Evolutionary conservation across 2,888 invertebrate genomes (phyloP).

Genomic region (Brenthis ino): DNA sequence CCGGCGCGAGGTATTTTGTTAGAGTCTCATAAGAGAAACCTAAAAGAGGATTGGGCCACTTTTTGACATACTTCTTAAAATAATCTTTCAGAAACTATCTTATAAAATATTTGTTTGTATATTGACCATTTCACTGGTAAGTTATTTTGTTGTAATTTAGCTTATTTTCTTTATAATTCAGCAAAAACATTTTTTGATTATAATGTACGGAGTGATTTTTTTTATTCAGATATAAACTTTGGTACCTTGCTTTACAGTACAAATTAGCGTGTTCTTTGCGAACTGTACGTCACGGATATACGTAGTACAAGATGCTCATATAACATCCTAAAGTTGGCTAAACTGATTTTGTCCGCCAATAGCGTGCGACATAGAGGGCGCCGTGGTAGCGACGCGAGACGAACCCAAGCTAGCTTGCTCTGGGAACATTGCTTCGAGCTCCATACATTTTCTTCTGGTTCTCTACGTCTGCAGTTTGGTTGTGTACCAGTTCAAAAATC

Average conservation of each 20-base stretch:
- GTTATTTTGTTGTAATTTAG: slow-evolving; percentile 37
- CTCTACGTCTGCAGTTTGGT: slow-evolving; percentile 82
- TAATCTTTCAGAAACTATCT: slow-evolving; percentile 52
- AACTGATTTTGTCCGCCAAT: slow-evolving; percentile 65
- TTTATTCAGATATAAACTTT: slow-evolving; percentile 45
- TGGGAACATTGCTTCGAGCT: slow-evolving; percentile 80
- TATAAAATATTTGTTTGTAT: slow-evolving; percentile 52
- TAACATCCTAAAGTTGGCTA: slow-evolving; percentile 61
- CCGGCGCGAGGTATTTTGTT: slow-evolving; percentile 76
- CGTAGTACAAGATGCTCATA: slow-evolving; percentile 71
- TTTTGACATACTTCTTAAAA: slow-evolving; percentile 79
- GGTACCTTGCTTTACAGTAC: slow-evolving; percentile 31
- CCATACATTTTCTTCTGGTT: slow-evolving; percentile 83
- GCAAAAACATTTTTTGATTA: slow-evolving; percentile 64
- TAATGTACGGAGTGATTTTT: slow-evolving; percentile 63
- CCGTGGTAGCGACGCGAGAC: slow-evolving; percentile 73
- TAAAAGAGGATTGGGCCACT: slow-evolving; percentile 68
- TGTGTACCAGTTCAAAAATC: slow-evolving; percentile 81
- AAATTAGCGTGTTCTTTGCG: slow-evolving; percentile 44
- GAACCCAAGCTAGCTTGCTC: slow-evolving; percentile 79
- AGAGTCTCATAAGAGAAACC: slow-evolving; percentile 66
- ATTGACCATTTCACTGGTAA: slow-evolving; percentile 37
- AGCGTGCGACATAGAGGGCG: slow-evolving; percentile 71
- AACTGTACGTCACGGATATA: slow-evolving; percentile 73
- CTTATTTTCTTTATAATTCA: slow-evolving; percentile 56